Percentiles rank a stretch among this genome's conserved stretches.
Evolutionary conservation across 2,113 vertebrate species (phyloP).

Genomic region (Erpornis zantholeuca): DNA sequence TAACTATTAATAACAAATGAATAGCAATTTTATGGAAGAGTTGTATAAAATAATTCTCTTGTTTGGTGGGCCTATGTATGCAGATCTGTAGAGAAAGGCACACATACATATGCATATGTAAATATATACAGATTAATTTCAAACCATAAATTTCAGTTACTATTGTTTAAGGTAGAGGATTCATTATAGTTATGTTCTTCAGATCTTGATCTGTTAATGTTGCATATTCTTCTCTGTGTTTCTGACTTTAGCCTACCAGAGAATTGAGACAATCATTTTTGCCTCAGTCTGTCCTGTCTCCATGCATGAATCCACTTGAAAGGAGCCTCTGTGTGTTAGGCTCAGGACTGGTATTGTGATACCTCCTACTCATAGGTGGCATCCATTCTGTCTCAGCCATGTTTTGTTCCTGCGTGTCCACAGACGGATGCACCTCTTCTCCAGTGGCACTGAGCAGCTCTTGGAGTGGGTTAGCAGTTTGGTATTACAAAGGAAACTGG

Average conservation of each 20-base stretch:
- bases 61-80: neutral
- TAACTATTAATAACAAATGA: neutral
- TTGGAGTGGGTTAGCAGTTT: neutral
- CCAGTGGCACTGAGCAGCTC: neutral
- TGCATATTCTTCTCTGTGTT: neutral
- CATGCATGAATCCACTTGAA: neutral
- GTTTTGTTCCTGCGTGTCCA: neutral
- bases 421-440: neutral
- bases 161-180: neutral
- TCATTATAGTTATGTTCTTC: neutral
- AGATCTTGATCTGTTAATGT: neutral
- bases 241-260: neutral
- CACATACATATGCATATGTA: neutral
- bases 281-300: neutral
- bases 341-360: neutral
- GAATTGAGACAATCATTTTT: neutral
- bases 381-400: neutral
- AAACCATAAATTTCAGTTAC: neutral
- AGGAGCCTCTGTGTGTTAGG: rapidly evolving
- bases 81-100: neutral
- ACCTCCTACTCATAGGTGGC: neutral
- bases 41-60: neutral
- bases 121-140: neutral
- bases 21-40: neutral
- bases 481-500: neutral